Conservation (phyloP, 2,113 vertebrate species). For the Catharus fuscescens region DNA sequence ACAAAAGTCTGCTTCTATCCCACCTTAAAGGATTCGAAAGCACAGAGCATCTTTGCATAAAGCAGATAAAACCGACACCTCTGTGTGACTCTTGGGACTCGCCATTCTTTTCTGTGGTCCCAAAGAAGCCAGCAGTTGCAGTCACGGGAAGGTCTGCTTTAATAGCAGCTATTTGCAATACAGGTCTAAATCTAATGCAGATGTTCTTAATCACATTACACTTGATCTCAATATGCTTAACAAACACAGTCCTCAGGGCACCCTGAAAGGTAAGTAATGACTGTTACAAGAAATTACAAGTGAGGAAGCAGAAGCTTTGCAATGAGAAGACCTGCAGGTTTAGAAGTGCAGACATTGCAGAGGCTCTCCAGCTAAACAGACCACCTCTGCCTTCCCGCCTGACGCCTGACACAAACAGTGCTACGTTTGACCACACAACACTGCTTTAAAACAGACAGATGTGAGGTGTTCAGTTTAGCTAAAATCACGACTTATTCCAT, state of each 20-base stretch:
- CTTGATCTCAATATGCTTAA: slow-evolving; percentile 29
- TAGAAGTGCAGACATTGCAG: neutral
- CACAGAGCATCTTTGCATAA: neutral
- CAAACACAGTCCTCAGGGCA: slow-evolving; percentile 26
- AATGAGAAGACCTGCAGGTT: neutral
- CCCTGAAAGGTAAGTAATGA: slow-evolving; percentile 10
- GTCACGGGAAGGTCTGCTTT: neutral
- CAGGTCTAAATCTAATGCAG: slow-evolving; percentile 31
- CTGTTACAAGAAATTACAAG: neutral
- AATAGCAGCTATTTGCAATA: neutral
- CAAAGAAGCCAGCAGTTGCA: neutral
- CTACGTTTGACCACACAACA: neutral
- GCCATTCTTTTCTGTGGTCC: neutral
- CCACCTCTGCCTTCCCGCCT: neutral
- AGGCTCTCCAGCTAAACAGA: neutral
- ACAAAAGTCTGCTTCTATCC: neutral
- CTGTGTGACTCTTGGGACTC: neutral
- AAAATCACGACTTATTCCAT: neutral
- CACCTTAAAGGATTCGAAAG: neutral
- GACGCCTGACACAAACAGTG: neutral
- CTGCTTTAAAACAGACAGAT: neutral
- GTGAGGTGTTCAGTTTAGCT: neutral
- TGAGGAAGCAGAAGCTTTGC: neutral
- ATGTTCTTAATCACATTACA: slow-evolving; percentile 22
- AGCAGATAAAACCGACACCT: neutral